Percentiles rank a stretch among this genome's conserved stretches.
Evolutionary conservation across 2,113 vertebrate species (phyloP).

Genomic region (Tupaia chinensis): DNA sequence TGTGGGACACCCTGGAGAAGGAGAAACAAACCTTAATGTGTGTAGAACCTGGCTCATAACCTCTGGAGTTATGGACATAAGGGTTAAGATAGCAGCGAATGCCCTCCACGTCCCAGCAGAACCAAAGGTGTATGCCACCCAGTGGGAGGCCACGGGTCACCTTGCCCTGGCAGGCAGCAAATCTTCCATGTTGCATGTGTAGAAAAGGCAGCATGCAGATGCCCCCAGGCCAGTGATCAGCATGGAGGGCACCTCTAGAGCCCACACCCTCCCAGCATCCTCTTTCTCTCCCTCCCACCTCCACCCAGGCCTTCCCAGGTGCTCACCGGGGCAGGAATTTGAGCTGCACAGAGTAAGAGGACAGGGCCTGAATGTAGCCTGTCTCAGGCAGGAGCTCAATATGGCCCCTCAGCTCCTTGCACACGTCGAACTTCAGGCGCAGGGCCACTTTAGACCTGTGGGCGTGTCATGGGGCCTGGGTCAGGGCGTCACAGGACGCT

Average conservation of each 20-base stretch:
- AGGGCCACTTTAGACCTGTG: slow-evolving; percentile 90
- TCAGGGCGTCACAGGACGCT: fast-evolving
- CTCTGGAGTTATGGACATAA: no score
- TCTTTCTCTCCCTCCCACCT: not conserved
- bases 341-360: slow-evolving; percentile 90
- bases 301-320: fast-evolving
- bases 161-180: no score
- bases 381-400: slow-evolving; percentile 93
- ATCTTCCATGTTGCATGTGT: no score
- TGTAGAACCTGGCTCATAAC: no score
- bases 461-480: not conserved
- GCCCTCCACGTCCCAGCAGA: no score
- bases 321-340: slow-evolving; percentile 95
- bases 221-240: not conserved
- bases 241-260: not conserved
- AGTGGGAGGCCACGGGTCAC: no score
- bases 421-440: slow-evolving; percentile 92
- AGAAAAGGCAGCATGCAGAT: no score
- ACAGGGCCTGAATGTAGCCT: slow-evolving; percentile 91
- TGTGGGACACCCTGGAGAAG: not conserved
- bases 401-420: slow-evolving; percentile 92
- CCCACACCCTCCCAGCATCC: not conserved
- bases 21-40: no score
- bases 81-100: no score
- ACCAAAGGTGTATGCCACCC: no score